Percentiles rank a stretch among this genome's conserved stretches.
phyloP scores from a whole-genome alignment of 2,113 vertebrate genomes.

The Sorex araneus region DNA sequence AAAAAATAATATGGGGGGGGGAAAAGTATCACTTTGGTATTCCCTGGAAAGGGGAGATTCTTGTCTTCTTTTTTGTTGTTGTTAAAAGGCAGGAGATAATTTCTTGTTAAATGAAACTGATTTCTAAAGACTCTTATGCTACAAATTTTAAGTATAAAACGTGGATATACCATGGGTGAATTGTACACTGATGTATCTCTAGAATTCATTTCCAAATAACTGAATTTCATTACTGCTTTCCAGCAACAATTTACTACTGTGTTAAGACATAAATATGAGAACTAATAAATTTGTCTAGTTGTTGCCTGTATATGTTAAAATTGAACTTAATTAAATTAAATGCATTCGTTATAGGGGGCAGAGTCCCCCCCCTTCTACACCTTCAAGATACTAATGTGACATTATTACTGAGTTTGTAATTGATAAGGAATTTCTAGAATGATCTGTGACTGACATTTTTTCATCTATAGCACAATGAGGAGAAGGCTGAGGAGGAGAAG shows the following conservation, averaged over 20 bases:
- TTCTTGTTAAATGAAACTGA: conserved; percentile 44
- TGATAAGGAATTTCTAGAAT: conserved; percentile 22
- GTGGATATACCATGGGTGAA: not conserved
- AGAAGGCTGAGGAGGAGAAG: not conserved
- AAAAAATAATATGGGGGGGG: not conserved
- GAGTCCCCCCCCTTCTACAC: not conserved
- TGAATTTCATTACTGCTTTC: conserved; percentile 30
- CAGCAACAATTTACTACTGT: conserved; percentile 41
- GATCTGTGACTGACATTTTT: conserved; percentile 42
- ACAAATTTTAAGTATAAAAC: not conserved
- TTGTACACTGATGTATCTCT: not conserved
- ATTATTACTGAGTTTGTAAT: conserved; percentile 55
- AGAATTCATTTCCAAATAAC: conserved; percentile 40
- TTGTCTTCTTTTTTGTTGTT: not conserved
- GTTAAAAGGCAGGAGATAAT: not conserved
- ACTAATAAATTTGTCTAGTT: conserved; percentile 61
- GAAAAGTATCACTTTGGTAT: not conserved
- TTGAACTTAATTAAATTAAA: conserved; percentile 72
- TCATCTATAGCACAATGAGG: not conserved
- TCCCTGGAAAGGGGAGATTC: not conserved
- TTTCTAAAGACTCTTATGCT: conserved; percentile 24
- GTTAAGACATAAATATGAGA: conserved; percentile 61
- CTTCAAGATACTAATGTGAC: conserved; percentile 29
- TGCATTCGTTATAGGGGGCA: conserved; percentile 26
- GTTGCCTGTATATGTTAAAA: conserved; percentile 44